These are phyloP conservation scores for Tetrax tetrax DNA, from an alignment of 2,113 vertebrate species.

Conservation along the genomic window DNA sequence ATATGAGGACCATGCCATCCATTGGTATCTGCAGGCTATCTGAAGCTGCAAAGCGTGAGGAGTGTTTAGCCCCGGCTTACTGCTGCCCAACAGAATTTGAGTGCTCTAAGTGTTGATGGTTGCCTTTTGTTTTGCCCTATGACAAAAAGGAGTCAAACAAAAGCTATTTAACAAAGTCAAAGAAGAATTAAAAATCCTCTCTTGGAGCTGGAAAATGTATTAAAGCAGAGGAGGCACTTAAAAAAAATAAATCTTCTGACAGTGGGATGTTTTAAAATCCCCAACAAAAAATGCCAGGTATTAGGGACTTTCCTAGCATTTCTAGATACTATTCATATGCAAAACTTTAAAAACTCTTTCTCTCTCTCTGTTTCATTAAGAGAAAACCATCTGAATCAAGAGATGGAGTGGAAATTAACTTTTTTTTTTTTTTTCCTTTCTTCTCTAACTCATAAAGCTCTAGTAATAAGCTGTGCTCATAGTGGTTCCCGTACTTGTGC, in stretches of 20 bases:
- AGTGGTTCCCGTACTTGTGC: not conserved
- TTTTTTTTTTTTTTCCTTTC: not conserved
- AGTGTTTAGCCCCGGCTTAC: not conserved
- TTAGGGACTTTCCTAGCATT: conserved; percentile 55
- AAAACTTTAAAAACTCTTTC: not conserved
- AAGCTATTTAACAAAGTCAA: not conserved
- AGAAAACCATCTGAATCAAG: conserved; percentile 1
- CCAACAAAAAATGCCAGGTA: not conserved
- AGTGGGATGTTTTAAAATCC: conserved; percentile 45
- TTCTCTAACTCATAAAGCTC: not conserved
- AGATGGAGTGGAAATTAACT: not conserved
- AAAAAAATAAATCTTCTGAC: not conserved
- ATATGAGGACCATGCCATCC: not conserved
- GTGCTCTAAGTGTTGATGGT: not conserved
- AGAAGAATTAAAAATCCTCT: not conserved
- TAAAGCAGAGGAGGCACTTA: not conserved
- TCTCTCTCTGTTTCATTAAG: conserved; percentile 5
- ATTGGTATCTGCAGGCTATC: not conserved
- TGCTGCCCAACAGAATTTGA: not conserved
- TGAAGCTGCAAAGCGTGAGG: not conserved
- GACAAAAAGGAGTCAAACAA: not conserved
- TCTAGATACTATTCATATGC: conserved; percentile 26
- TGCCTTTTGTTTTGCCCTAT: not conserved
- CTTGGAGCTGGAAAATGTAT: conserved; percentile 15
- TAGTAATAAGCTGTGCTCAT: fast-evolving